Evolutionary conservation across 2,113 vertebrate genomes (phyloP).

Genomic region (Zosterops pallidus): DNA sequence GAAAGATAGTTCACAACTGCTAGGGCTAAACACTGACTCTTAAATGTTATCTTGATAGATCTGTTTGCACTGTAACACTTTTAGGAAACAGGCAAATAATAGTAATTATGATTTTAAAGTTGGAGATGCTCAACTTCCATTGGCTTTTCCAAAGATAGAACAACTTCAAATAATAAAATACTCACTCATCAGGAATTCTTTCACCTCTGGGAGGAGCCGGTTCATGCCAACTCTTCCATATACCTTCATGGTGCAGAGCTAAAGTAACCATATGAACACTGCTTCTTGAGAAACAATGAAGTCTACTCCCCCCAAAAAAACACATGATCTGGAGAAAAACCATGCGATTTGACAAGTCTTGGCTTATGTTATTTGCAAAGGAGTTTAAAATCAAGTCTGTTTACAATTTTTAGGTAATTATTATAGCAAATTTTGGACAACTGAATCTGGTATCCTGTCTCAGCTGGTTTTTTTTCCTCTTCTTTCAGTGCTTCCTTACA

Average conservation of each 20-base stretch:
- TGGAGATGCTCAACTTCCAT: background rate
- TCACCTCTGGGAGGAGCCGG: background rate
- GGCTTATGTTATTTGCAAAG: background rate
- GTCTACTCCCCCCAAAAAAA: background rate
- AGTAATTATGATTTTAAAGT: fast-evolving
- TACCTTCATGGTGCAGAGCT: fast-evolving
- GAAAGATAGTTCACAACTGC: background rate
- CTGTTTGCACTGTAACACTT: background rate
- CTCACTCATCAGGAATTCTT: background rate
- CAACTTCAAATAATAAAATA: background rate
- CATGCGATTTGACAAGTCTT: background rate
- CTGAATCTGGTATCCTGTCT: background rate
- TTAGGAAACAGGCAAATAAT: background rate
- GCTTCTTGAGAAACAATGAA: background rate
- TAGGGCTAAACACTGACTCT: background rate
- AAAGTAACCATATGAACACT: background rate
- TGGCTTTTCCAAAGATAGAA: background rate
- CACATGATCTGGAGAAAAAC: fast-evolving
- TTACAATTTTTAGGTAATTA: background rate
- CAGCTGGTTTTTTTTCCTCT: background rate
- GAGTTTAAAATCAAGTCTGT: background rate
- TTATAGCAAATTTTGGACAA: background rate
- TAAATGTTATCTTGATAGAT: background rate
- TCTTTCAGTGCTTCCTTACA: background rate
- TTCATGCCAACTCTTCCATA: background rate